Base-by-base conservation (phyloP, 1,140 invertebrate genomes). In the Eupeodes corollae region DNA sequence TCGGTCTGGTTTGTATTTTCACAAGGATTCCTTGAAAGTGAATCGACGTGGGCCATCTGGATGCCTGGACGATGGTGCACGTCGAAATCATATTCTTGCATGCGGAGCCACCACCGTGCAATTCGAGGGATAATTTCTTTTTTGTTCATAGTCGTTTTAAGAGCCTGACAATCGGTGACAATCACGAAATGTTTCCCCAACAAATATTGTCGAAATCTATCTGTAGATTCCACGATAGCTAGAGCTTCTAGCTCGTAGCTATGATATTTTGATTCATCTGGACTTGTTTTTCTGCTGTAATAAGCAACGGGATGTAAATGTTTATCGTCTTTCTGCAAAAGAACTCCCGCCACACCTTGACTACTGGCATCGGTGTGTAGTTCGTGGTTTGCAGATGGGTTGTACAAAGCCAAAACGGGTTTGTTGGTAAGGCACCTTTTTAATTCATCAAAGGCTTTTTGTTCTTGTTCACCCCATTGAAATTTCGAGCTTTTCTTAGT, bases 21-120 rank as follows among this genome's bases (percentile, higher is more conserved):
- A n/a, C 9, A 9, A 34, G 52, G 55, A 39, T 59, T 57, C 21
- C 61, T 42, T 38, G 58, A 59, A 13, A 69, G 43, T 1, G 61
- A 60, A 45, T 71, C 68, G 0, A 61, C 68, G 46, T 67, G 69
- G 1, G 13, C 30, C 59, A 68, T 66, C n/a, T 52, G 34, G 1
- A 19, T 42, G 0, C 61, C 61, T 1, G 61, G 51, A 6, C 64
- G 39, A 44, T 72, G 60, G 30, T 56, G 52, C 1, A 70, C 54
- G 1, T 55, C 43, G 35, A 52, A 68, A 32, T 60, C 35, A 47
- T 48, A 70, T 2, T 60, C 55, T 18, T 57, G 53, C 2, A 70
- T 38, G 14, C 54, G 50, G 10, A 58, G 39, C 57, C 56, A 61
- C 65, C 63, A 71, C 13, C 67, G 52, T 0, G 56, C 58, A 11